phyloP scores from a whole-genome alignment of 2,888 invertebrate species.

The Sphinx pinastri region DNA sequence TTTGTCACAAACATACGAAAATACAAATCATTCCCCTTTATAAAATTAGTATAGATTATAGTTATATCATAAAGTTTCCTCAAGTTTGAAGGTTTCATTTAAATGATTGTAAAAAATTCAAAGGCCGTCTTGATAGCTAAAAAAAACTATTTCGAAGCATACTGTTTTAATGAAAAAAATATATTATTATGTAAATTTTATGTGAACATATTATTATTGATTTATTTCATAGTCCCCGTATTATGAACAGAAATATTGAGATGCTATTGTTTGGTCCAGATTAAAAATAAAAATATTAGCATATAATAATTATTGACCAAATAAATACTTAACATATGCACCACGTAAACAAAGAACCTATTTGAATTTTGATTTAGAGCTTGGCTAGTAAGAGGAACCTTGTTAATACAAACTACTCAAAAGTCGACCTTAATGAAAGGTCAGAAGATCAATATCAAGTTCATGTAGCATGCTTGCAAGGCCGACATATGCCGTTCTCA shows the following conservation, averaged over 20 bases:
- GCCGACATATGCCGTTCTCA: not conserved
- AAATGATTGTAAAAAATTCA: not conserved
- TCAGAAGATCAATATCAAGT: constrained; percentile 17
- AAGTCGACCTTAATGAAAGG: constrained; percentile 23
- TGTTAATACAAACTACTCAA: constrained; percentile 5
- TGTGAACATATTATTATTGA: not conserved
- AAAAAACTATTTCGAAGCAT: not conserved
- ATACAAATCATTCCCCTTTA: no score
- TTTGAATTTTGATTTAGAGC: not conserved
- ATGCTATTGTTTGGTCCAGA: no score
- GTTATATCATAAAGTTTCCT: no score
- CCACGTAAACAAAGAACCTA: not conserved
- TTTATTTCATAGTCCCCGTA: no score
- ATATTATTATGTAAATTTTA: not conserved
- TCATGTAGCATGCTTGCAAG: constrained; percentile 4
- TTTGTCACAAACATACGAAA: no score
- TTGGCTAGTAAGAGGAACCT: not conserved
- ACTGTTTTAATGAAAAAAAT: not conserved
- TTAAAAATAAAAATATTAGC: no score
- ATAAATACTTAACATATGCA: not conserved
- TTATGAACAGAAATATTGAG: not conserved
- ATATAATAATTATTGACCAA: no score
- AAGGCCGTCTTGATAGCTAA: not conserved
- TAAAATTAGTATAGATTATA: no score
- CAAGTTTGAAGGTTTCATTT: not conserved